Conservation (phyloP, 2,888 invertebrate genomes). For the Leptarthrus brevirostris region DNA sequence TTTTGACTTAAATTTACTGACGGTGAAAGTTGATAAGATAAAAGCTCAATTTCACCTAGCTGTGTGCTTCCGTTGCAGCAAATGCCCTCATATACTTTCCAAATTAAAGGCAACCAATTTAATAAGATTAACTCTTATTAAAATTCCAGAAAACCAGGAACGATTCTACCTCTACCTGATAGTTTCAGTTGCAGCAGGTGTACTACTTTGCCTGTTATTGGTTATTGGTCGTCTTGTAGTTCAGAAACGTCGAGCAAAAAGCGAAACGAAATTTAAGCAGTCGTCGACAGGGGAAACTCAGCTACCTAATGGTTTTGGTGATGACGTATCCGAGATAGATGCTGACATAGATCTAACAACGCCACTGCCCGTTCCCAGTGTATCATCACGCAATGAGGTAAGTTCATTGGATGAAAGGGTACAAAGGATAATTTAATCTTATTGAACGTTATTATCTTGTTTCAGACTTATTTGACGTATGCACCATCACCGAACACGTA, state of each 20-base stretch:
- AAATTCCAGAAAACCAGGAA: slow-evolving; percentile 64
- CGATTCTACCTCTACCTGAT: slow-evolving; percentile 86
- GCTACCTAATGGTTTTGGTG: slow-evolving; percentile 81
- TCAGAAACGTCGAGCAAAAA: slow-evolving; percentile 70
- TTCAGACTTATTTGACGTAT: slow-evolving; percentile 64
- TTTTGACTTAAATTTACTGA: too few relatives aligned
- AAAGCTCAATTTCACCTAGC: too few relatives aligned
- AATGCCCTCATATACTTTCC: too few relatives aligned
- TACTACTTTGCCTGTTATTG: slow-evolving; percentile 78
- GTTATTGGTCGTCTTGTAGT: slow-evolving; percentile 78
- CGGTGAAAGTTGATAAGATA: too few relatives aligned
- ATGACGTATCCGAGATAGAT: slow-evolving; percentile 87
- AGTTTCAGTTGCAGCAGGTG: slow-evolving; percentile 78
- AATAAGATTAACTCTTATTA: slow-evolving; percentile 19
- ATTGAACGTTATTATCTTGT: neutral
- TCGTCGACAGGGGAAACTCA: slow-evolving; percentile 79
- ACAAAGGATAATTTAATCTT: neutral
- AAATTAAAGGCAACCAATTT: neutral
- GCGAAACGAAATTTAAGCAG: slow-evolving; percentile 72
- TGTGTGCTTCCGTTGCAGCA: too few relatives aligned
- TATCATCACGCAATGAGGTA: slow-evolving; percentile 65
- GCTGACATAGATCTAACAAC: slow-evolving; percentile 77
- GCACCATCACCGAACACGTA: slow-evolving; percentile 64
- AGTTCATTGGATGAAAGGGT: slow-evolving; percentile 52
- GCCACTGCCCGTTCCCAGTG: slow-evolving; percentile 70